These are phyloP conservation scores for Nycticebus coucang DNA, from an alignment of 2,113 vertebrate genomes.

Conservation along the genomic window DNA sequence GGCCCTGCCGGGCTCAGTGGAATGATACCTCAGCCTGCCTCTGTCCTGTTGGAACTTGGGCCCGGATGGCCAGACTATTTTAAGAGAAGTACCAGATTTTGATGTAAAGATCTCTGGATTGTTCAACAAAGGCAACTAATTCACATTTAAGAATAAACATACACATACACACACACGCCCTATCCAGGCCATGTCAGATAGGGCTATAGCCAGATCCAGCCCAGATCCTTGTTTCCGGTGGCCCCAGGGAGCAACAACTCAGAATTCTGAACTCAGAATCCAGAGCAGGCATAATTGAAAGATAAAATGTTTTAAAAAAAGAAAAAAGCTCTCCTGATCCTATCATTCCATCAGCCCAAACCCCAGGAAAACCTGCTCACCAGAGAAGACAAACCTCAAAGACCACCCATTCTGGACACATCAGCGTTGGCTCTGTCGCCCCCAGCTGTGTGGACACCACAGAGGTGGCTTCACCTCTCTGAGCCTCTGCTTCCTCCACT, in stretches of 20 bases:
- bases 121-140: not conserved
- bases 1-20: not conserved
- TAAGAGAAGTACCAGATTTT: not conserved
- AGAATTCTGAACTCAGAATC: not conserved
- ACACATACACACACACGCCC: too few species aligned
- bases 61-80: not conserved
- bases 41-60: not conserved
- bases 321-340: not conserved
- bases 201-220: not conserved
- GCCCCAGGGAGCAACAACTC: not conserved
- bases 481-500: not conserved
- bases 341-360: not conserved
- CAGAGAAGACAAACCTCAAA: not conserved
- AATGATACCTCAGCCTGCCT: fast-evolving
- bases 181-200: not conserved
- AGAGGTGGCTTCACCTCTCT: not conserved
- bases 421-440: not conserved
- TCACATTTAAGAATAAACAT: not conserved
- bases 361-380: not conserved
- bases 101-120: not conserved
- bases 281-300: not conserved
- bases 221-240: not conserved
- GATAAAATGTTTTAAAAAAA: not conserved
- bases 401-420: not conserved
- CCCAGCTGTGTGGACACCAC: not conserved